Evolutionary conservation across 1,140 invertebrate genomes (phyloP), one percentile per base, ranked within the genome.

Genomic region (Daktulosphaira vitifoliae): DNA sequence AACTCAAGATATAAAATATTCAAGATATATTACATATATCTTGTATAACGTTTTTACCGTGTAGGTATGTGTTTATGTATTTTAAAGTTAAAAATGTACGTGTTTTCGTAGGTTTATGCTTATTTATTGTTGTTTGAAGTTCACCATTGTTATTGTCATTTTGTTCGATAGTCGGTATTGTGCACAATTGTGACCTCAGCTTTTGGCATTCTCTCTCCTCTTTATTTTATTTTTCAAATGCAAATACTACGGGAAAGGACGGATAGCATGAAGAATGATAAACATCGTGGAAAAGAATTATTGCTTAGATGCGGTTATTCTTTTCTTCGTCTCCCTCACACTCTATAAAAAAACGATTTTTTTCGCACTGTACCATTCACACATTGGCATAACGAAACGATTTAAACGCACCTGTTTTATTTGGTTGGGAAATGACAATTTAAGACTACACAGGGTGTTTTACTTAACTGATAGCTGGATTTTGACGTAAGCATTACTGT

Each of bases 251-350:
- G 22, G 52, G 52, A 22, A 39, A 6, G 11, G 29, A 9, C 18
- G 39, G 42, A 9, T 25, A 26, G 39, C 23, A 37, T 11, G 29
- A 5, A 5, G 53, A 25, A 22, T 59, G 54, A 59, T 59, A 59
- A 59, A 59, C 54, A 59, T 59, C 54, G 54, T 38, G 29, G 29
- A 6, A 26, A 59, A 59, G 54, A 59, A 59, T 59, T 59, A 59
- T 59, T 46, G 25, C 54, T n/a, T 44, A 59, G 54, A n/a, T 44
- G 13, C 25, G 38, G 15, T 39, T 44, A 29, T 39, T 50, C 33
- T 33, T 53, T 54, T 39, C 38, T 22, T 39, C 38, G 22, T 33
- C 29, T 33, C 29, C 29, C 29, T 11, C 29, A 5, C 29, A 11
- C 29, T 11, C 29, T 33, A 33, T 11, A 11, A 11, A 11, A 33